These are phyloP conservation scores for Bolinopsis microptera DNA, from an alignment of 37 sponge, comb jelly and placozoan genomes.

Conservation along the genomic window DNA sequence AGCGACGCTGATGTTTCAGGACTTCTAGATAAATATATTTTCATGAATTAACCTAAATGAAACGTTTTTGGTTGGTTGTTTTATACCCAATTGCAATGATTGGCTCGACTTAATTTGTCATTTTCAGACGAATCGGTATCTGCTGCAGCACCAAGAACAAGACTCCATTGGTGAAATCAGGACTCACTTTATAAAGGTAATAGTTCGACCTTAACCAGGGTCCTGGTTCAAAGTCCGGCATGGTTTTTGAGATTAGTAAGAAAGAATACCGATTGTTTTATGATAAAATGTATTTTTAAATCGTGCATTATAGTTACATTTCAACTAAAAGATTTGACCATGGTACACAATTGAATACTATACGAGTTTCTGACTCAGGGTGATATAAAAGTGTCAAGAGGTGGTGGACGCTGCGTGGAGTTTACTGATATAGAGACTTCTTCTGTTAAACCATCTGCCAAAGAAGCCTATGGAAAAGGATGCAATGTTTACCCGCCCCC, in stretches of 20 bases:
- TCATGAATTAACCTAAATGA: too few relatives aligned
- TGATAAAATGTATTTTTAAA: too few relatives aligned
- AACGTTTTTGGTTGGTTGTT: too few relatives aligned
- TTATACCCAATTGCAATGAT: too few relatives aligned
- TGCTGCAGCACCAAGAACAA: slow-evolving; percentile 52
- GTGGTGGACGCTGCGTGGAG: slow-evolving; percentile 38
- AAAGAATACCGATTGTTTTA: too few relatives aligned
- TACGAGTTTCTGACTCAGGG: slow-evolving; percentile 28
- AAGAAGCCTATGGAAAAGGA: not conserved
- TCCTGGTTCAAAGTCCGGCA: not conserved
- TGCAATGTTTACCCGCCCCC: slow-evolving; percentile 34
- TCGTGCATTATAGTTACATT: too few relatives aligned
- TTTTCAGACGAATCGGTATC: slow-evolving; percentile 57
- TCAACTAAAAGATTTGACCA: not conserved
- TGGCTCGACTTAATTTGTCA: too few relatives aligned
- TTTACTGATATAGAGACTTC: slow-evolving; percentile 57
- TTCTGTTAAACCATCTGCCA: slow-evolving; percentile 9
- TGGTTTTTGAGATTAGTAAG: too few relatives aligned
- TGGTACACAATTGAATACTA: too few relatives aligned
- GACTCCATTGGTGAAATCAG: slow-evolving; percentile 48
- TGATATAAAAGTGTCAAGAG: slow-evolving; percentile 22
- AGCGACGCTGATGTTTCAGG: too few relatives aligned
- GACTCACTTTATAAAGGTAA: slow-evolving; percentile 59
- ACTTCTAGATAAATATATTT: too few relatives aligned
- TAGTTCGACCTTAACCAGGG: not conserved